Conservation (phyloP, 2,888 invertebrate genomes). For the Andrena bicolor region DNA sequence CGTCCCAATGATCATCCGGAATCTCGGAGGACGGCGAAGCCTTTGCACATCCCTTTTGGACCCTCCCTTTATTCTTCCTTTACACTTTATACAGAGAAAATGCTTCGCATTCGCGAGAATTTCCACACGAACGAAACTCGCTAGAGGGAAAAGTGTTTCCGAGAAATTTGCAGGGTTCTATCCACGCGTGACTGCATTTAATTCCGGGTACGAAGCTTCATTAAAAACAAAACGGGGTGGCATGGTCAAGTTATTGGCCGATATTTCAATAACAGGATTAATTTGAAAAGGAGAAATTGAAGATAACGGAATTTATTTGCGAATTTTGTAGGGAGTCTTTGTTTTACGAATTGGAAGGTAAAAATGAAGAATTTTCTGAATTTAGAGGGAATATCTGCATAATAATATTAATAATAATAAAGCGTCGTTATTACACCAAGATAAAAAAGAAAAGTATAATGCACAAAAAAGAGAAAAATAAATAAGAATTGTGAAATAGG, state of each 20-base stretch:
- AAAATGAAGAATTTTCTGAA: too few species aligned
- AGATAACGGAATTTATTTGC: neutral
- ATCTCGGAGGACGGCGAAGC: slow-evolving; percentile 14
- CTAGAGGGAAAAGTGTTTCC: slow-evolving; percentile 31
- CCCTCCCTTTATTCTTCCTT: slow-evolving; percentile 42
- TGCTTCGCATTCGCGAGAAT: slow-evolving; percentile 43
- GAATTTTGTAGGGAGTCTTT: too few species aligned
- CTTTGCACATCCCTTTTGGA: slow-evolving; percentile 7
- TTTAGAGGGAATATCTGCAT: too few species aligned
- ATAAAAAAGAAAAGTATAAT: too few species aligned
- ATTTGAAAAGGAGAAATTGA: neutral
- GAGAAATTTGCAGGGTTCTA: slow-evolving; percentile 30
- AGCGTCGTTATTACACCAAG: too few species aligned
- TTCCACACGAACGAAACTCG: slow-evolving; percentile 31
- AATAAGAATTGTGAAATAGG: too few species aligned
- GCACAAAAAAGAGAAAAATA: too few species aligned
- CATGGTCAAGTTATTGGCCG: neutral
- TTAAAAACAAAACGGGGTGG: neutral
- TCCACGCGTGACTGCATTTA: slow-evolving; percentile 48
- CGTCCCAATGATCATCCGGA: slow-evolving; percentile 21
- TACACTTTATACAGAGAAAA: slow-evolving; percentile 36
- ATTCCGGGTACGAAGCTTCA: slow-evolving; percentile 14
- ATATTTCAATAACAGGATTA: neutral
- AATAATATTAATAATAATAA: too few species aligned
- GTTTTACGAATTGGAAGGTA: too few species aligned